Evolutionary conservation across 2,797 vertebrate species (phyloP), one percentile per base, ranked within the genome.

Genomic region (Margarornis squamiger): DNA sequence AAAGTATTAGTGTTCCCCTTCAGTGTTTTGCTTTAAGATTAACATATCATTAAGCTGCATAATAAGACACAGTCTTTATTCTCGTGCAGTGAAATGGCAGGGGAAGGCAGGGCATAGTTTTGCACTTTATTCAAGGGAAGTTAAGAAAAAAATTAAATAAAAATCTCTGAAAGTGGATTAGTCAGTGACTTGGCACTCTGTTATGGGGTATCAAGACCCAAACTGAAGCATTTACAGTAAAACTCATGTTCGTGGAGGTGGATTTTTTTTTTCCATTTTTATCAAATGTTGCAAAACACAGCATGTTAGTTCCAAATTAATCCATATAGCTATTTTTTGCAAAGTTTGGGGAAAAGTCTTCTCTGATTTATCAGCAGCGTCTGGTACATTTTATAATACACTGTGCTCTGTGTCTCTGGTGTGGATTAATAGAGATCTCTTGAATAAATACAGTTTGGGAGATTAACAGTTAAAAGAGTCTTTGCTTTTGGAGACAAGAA

Each of bases 11-110:
- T 49, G 79, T 62, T 96, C 83, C 52, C 48, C 65, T 89, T 66
- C 57, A 83, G 32, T 77, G 75, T 61, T 92, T 76, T 67, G 52
- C 81, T 88, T 93, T 92, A 70, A 95, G 73, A 90, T 96, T 86
- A 96, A 72, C 84, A 58, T 92, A 66, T 57, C 45, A 45, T 93
- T 90, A 95, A 86, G 79, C 82, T 46, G 70, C 8, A 5, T 70
- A 78, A 63, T 93, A 81, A 54, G 85, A 34, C 52, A 13, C 19
- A n/a, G 62, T 10, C 66, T 87, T 81, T 85, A 61, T 88, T 88
- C 59, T 84, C 4, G 0, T 46, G 74, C 61, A 46, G 58, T 55
- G 81, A 65, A 76, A 74, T 65, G 45, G 49, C 61, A 86, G 45
- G 54, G 73, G 21, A 72, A 80, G 74, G 79, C 79, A 55, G 70